These are phyloP conservation scores for Pachymerium ferrugineum DNA, from an alignment of 2,888 invertebrate genomes.

Conservation along the genomic window DNA sequence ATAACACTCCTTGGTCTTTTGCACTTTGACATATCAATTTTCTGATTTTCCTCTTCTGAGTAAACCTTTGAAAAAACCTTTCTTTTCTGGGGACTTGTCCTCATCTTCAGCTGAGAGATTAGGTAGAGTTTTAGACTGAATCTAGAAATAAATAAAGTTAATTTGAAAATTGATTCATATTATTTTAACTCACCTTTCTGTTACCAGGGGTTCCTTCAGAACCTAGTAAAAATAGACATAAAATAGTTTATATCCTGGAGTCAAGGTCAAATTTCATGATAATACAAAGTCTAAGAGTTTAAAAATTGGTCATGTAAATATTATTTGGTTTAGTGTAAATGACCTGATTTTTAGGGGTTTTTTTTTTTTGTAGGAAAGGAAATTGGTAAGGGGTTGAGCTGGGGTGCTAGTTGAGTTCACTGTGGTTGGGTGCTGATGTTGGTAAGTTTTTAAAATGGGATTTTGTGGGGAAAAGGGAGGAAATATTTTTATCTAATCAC, in stretches of 20 bases:
- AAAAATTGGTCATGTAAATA: too few relatives aligned
- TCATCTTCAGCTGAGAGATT: not conserved
- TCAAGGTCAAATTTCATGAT: constrained; percentile 6
- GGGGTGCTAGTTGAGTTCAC: too few relatives aligned
- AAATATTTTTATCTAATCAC: too few relatives aligned
- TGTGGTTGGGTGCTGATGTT: too few relatives aligned
- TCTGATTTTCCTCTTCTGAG: constrained; percentile 14
- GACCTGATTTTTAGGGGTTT: too few relatives aligned
- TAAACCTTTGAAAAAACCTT: constrained; percentile 31
- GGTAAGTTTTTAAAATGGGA: too few relatives aligned
- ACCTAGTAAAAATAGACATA: not conserved
- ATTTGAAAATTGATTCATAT: not conserved
- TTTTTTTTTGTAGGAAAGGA: too few relatives aligned
- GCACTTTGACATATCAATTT: not conserved
- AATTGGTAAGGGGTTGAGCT: too few relatives aligned
- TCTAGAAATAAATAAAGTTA: not conserved
- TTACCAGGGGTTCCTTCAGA: not conserved
- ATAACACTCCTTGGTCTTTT: not conserved
- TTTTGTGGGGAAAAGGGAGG: too few relatives aligned
- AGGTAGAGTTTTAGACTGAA: not conserved
- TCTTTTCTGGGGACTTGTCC: constrained; percentile 28
- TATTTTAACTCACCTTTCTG: not conserved
- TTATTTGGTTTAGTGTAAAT: too few relatives aligned
- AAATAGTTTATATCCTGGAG: not conserved
- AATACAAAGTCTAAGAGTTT: too few relatives aligned